Evolutionary conservation across 2,888 invertebrate genomes (phyloP), one percentile per base, ranked within the genome.

Genomic region (Thereva unica): DNA sequence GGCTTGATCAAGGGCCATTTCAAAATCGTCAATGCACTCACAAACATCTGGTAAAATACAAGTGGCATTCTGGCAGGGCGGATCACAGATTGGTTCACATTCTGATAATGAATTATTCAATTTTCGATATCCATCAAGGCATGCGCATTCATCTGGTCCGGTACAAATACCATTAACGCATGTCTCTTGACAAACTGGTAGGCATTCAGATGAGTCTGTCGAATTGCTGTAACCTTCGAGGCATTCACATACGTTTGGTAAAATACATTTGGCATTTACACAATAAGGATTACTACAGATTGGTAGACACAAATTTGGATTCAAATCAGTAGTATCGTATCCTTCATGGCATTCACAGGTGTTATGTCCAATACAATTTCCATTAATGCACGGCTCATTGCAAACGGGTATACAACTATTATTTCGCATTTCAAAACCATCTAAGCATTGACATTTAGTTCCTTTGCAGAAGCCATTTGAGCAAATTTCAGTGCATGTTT

Each of bases 161-260:
- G 77, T 74, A 68, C 84, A 84, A 0, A 72, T 64, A 3, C 77
- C 78, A 68, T 79, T 74, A 50, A 71, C 69, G 67, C 78, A 76
- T 9, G 67, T 41, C 4, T 74, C 74, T 49, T 74, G 73, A 67
- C 79, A 78, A 0, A 72, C 34, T 1, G 78, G 77, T 50, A 74
- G 68, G 59, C 79, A 79, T 1, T 52, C 47, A 23, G 1, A 23
- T 23, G 23, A 23, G 23, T 23, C 23, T 23, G 23, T 23, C 23
- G 23, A 23, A 9, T 37, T 35, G 5, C 50, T 7, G 35, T 73
- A 73, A 47, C 86, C 87, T 3, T 78, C 72, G 10, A 81, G 76
- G 72, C 89, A 89, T 8, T 77, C 79, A 74, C 89, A 89, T 0
- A 81, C 76, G 61, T 84, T 83, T 0, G 85, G 84, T 3, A 80